phyloP scores from a whole-genome alignment of 2,888 invertebrate genomes.

The Stenchaetothrips biformis region DNA sequence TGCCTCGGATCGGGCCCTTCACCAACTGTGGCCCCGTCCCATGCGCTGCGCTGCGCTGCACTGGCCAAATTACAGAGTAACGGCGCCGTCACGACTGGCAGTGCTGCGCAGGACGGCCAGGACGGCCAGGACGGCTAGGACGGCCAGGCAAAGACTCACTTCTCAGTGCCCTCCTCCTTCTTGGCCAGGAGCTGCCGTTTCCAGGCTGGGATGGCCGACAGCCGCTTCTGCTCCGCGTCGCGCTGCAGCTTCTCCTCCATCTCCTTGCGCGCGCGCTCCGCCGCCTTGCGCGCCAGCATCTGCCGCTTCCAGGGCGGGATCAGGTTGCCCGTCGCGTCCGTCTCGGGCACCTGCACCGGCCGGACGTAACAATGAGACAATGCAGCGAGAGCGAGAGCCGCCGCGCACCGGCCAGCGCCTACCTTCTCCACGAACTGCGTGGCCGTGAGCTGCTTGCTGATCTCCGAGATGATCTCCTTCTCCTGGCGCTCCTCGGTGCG shows the following conservation, averaged over 20 bases:
- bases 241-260: conserved; percentile 77
- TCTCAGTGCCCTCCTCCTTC: conserved; percentile 71
- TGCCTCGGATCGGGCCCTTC: too few relatives aligned
- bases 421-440: conserved; percentile 89
- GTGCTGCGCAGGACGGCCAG: background rate
- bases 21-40: too few relatives aligned
- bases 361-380: background rate
- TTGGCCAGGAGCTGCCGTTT: conserved; percentile 82
- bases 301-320: conserved; percentile 95
- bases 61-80: too few relatives aligned
- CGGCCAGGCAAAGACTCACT: conserved; percentile 51
- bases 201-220: conserved; percentile 89
- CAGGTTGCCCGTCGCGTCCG: conserved; percentile 78
- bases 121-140: background rate
- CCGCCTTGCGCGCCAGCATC: conserved; percentile 90
- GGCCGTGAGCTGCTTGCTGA: conserved; percentile 76
- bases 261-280: conserved; percentile 87
- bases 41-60: too few relatives aligned
- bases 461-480: conserved; percentile 77
- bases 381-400: background rate
- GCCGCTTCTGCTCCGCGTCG: conserved; percentile 77
- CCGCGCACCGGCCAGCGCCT: conserved; percentile 46
- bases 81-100: background rate
- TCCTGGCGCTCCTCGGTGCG: conserved; percentile 78
- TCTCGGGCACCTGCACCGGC: conserved; percentile 75